A percentile compares a stretch with the other conserved stretches of the same genome.
Evolutionary conservation across 2,113 vertebrate genomes (phyloP).

Genomic region (Scytalopus superciliaris): DNA sequence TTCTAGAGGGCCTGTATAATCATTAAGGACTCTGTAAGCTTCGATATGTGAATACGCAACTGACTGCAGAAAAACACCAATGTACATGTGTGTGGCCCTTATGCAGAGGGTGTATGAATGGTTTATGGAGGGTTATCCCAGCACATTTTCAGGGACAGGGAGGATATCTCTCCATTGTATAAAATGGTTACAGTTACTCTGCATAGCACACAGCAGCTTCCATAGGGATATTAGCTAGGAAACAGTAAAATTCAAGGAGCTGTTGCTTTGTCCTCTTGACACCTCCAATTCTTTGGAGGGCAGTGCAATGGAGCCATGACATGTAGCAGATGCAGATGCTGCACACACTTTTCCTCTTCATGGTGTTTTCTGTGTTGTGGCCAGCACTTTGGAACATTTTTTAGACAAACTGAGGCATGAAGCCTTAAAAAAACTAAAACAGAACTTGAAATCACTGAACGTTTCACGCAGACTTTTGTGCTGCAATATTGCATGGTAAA

Average conservation of each 20-base stretch:
- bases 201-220: neutral
- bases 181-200: neutral
- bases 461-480: neutral
- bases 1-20: slow-evolving; percentile 8
- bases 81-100: neutral
- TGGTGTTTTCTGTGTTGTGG: neutral
- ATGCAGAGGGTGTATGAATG: neutral
- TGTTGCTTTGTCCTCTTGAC: neutral
- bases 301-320: neutral
- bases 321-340: neutral
- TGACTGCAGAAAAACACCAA: neutral
- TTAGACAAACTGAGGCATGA: neutral
- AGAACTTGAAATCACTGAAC: neutral
- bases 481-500: slow-evolving; percentile 11
- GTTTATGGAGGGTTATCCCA: neutral
- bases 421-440: slow-evolving; percentile 22
- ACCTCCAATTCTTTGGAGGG: neutral
- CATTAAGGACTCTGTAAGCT: neutral
- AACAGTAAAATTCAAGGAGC: neutral
- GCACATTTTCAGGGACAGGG: neutral
- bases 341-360: neutral
- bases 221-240: neutral
- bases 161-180: neutral
- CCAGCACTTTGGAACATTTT: slow-evolving; percentile 5
- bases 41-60: slow-evolving; percentile 13